Percentiles rank a stretch among this genome's conserved stretches.
Evolutionary conservation across 2,888 invertebrate genomes (phyloP).

Genomic region (Perdita meconis): DNA sequence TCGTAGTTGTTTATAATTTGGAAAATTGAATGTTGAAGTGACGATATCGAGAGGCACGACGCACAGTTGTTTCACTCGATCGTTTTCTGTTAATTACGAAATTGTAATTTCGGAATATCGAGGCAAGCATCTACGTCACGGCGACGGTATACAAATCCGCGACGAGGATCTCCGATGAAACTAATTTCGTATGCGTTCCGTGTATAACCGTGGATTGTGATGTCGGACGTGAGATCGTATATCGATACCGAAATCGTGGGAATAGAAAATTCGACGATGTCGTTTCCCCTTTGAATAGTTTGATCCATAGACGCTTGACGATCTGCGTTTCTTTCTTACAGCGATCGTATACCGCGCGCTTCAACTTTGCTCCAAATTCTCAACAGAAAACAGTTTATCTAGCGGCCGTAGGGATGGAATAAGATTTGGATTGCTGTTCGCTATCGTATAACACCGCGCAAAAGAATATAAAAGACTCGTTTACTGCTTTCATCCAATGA

Average conservation of each 20-base stretch:
- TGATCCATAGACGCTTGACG: constrained; percentile 20
- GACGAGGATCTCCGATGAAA: not conserved
- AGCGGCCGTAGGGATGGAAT: too few species aligned
- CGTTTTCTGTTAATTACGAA: constrained; percentile 38
- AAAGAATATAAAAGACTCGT: too few species aligned
- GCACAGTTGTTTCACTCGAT: constrained; percentile 26
- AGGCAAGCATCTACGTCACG: constrained; percentile 20
- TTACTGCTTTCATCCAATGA: too few species aligned
- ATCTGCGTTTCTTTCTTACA: constrained; percentile 1
- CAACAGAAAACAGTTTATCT: too few species aligned
- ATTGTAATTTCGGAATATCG: constrained; percentile 30
- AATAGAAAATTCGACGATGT: constrained; percentile 49
- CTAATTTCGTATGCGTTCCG: constrained; percentile 56
- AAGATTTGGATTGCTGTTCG: too few species aligned
- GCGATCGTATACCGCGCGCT: too few species aligned
- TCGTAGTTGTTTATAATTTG: too few species aligned
- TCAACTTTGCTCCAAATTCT: too few species aligned
- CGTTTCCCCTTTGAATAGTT: constrained; percentile 32
- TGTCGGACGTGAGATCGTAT: constrained; percentile 47
- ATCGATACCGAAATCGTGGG: constrained; percentile 42
- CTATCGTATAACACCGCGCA: too few species aligned
- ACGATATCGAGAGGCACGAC: not conserved
- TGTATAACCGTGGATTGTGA: constrained; percentile 30
- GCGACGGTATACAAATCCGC: not conserved
- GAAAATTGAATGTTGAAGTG: constrained; percentile 41